Percentiles rank a stretch among this genome's conserved stretches.
Conservation (phyloP, 1,140 invertebrate genomes). For the Neodiprion fabricii region DNA sequence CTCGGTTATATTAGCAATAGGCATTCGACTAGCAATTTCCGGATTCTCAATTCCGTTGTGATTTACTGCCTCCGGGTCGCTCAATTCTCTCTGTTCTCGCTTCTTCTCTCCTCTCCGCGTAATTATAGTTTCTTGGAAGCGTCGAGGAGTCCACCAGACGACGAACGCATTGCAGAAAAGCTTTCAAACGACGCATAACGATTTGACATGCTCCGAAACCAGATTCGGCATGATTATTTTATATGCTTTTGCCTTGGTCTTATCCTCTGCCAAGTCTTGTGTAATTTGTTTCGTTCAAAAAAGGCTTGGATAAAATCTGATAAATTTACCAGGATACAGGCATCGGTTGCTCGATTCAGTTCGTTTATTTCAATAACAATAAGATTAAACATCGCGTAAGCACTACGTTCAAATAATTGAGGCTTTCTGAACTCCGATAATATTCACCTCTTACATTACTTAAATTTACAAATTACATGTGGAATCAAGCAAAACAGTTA, state of each 20-base stretch:
- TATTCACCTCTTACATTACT: no score
- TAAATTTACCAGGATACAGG: no score
- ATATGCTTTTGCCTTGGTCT: neutral
- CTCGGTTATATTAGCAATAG: neutral
- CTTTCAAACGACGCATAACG: neutral
- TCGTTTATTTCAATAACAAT: no score
- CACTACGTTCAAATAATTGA: no score
- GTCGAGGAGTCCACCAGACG: neutral
- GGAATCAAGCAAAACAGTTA: no score
- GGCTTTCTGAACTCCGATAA: no score
- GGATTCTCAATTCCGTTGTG: neutral
- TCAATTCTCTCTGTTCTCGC: neutral
- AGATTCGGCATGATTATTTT: neutral
- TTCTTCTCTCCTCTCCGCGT: neutral
- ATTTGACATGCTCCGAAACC: neutral
- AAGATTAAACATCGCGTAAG: no score
- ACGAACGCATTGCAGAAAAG: neutral
- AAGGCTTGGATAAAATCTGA: no score
- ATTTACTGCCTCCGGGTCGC: neutral
- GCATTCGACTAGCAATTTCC: slow-evolving; percentile 1
- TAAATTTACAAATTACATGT: no score
- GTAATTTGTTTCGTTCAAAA: no score
- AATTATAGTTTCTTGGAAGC: slow-evolving; percentile 7
- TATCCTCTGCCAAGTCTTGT: neutral
- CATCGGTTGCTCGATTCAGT: no score